Base-by-base conservation (phyloP, 2,113 vertebrate genomes). In the Syrrhaptes paradoxus region DNA sequence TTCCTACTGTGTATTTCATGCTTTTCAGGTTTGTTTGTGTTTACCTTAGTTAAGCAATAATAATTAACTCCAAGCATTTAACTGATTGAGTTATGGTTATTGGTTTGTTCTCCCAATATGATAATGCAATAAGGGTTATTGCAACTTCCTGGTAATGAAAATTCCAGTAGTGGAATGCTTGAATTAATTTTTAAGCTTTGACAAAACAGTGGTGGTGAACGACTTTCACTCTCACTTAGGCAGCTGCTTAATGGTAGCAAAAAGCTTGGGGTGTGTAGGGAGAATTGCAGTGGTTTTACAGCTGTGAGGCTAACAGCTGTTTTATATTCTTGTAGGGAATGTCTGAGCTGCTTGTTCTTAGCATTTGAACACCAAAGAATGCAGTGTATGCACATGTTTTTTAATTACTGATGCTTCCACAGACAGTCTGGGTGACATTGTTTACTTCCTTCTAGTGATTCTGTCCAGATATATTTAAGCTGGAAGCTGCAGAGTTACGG, bases 121-220 rank as follows among this genome's bases (percentile, higher is more conserved):
- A 6, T 49, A 82, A 58, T 63, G 70, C 52, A 94, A 1, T 81
- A 65, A 95, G 58, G 38, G n/a, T 89, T 84, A 89, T 48, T 90
- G 80, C 73, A 45, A 9, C 84, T 94, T 96, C 94, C 95, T 92
- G 91, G 85, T 89, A 77, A 86, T 89, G 57, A 92, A 89, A 89
- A 95, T 95, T 96, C 82, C 79, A 59, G 16, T 48, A 34, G 54
- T 46, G 57, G 46, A 68, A 78, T 75, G 45, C 29, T 55, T 61
- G 77, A 91, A 92, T 89, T 91, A 94, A 92, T 95, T 87, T 87
- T 91, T 95, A 94, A 94, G 66, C 87, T 95, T 72, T 81, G 81
- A 79, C 73, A 68, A 95, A 87, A 78, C 45, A 75, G 52, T 62
- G 11, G 51, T 74, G 20, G 13, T 71, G 68, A 83, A 71, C 4